Evolutionary conservation across 2,888 invertebrate species (phyloP).

Genomic region (Drosophila ochracea): DNA sequence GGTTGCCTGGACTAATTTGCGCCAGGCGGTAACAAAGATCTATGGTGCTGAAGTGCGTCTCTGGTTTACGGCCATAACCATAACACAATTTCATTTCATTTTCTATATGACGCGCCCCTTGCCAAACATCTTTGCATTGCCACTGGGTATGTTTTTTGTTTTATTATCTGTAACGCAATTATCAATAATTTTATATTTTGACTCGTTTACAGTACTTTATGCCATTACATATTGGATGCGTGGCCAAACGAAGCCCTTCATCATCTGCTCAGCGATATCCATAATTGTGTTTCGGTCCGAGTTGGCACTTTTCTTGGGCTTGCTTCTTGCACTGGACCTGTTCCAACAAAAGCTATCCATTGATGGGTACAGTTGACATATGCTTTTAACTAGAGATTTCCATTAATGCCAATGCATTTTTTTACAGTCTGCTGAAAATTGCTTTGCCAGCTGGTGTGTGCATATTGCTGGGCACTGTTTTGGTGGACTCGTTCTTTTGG

Average conservation of each 20-base stretch:
- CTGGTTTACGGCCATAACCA: slow-evolving; percentile 94
- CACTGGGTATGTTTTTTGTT: slow-evolving; percentile 89
- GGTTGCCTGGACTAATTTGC: slow-evolving; percentile 90
- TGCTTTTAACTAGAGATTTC: neutral
- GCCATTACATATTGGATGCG: slow-evolving; percentile 94
- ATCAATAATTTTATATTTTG: slow-evolving; percentile 9
- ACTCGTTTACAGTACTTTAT: slow-evolving; percentile 90
- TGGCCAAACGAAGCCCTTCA: slow-evolving; percentile 90
- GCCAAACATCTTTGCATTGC: slow-evolving; percentile 97
- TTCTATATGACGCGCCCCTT: slow-evolving; percentile 97
- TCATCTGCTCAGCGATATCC: slow-evolving; percentile 93
- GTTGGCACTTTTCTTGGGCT: slow-evolving; percentile 93
- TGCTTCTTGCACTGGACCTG: slow-evolving; percentile 93
- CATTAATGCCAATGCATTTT: neutral
- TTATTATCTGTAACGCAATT: neutral
- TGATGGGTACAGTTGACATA: slow-evolving; percentile 86
- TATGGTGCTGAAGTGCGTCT: slow-evolving; percentile 92
- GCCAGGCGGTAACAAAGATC: slow-evolving; percentile 90
- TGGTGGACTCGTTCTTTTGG: slow-evolving; percentile 98
- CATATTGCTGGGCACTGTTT: slow-evolving; percentile 90
- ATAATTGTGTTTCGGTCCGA: slow-evolving; percentile 96
- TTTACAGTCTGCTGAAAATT: slow-evolving; percentile 89
- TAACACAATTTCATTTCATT: slow-evolving; percentile 98
- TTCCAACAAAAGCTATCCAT: slow-evolving; percentile 89
- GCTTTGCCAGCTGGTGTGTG: slow-evolving; percentile 90